A percentile compares a stretch with the other conserved stretches of the same genome.
phyloP scores from a whole-genome alignment of 2,888 invertebrate species.

The Thecocarcelia acutangulata region DNA sequence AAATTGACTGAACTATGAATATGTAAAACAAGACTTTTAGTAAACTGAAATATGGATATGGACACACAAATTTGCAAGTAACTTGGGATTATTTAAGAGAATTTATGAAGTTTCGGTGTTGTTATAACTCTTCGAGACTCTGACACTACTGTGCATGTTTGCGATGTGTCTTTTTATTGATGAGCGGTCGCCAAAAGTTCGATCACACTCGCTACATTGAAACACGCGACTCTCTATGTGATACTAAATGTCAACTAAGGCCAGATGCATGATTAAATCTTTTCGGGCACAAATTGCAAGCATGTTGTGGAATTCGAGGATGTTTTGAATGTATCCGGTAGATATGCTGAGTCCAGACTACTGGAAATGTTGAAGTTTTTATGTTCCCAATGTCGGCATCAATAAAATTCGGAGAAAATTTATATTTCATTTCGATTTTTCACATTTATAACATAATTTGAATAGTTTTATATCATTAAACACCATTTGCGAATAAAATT shows the following conservation, averaged over 20 bases:
- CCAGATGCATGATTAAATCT: conserved; percentile 84
- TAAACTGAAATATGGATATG: no score
- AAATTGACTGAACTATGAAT: no score
- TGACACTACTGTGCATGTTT: conserved; percentile 74
- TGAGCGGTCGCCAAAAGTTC: conserved; percentile 87
- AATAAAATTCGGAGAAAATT: no score
- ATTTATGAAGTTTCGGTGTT: conserved; percentile 19
- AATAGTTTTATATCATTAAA: no score
- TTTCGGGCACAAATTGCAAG: conserved; percentile 86
- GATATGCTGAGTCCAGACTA: conserved; percentile 85
- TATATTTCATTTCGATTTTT: no score
- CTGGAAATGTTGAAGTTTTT: no score
- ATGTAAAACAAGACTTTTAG: no score
- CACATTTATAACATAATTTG: no score
- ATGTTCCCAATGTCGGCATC: no score
- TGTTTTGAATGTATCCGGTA: conserved; percentile 83
- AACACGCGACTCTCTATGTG: conserved; percentile 86
- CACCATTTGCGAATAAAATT: no score
- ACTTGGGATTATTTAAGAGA: no score
- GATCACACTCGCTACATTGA: conserved; percentile 85
- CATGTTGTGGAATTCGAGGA: conserved; percentile 84
- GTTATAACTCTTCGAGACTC: conserved; percentile 9
- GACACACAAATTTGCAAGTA: not conserved
- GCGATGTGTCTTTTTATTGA: conserved; percentile 85
- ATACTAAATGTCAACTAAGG: conserved; percentile 86